These are phyloP conservation scores for Orchestia grillus DNA, from an alignment of 1,140 invertebrate genomes.

Conservation along the genomic window DNA sequence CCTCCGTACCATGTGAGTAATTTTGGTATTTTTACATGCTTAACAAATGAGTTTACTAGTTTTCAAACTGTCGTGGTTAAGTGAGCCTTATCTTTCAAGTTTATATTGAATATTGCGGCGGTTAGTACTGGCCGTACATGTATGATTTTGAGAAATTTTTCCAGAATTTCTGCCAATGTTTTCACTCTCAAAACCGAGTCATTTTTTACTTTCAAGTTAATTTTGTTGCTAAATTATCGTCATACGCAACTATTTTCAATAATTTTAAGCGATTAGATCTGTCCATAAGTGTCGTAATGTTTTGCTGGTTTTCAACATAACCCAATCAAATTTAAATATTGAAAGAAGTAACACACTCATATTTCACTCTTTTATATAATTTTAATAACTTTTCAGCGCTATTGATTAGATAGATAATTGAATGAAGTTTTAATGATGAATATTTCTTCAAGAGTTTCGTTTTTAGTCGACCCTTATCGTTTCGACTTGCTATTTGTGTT, in stretches of 20 bases:
- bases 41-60: neutral
- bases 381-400: neutral
- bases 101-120: neutral
- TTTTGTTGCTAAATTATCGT: no score
- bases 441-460: neutral
- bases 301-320: neutral
- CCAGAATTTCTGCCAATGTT: neutral
- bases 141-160: neutral
- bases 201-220: neutral
- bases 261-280: neutral
- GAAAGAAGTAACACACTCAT: no score
- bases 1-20: constrained; percentile 44
- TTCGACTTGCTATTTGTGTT: neutral
- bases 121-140: neutral
- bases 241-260: no score
- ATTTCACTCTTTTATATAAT: no score
- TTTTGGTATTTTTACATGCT: neutral
- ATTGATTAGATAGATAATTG: neutral
- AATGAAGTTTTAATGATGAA: neutral
- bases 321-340: neutral
- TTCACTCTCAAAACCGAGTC: neutral
- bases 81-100: neutral
- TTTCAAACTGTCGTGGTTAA: neutral
- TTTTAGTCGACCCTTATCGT: neutral
- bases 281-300: neutral